Conservation (phyloP, 2,113 vertebrate genomes). For the Campylorhamphus procurvoides region DNA sequence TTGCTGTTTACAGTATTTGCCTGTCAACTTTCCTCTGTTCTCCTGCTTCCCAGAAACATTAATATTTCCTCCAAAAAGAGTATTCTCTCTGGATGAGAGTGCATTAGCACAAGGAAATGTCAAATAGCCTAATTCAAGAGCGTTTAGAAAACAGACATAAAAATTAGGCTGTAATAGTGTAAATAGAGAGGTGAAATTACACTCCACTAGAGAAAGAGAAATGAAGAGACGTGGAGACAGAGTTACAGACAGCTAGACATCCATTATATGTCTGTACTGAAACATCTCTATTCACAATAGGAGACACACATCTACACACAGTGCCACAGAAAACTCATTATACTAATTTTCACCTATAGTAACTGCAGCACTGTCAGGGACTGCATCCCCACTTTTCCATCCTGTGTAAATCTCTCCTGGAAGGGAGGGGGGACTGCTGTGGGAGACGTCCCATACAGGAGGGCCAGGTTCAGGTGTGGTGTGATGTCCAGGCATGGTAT, state of each 20-base stretch:
- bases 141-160: conserved; percentile 10
- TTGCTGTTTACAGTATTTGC: neutral
- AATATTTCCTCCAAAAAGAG: neutral
- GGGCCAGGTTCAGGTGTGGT: rapidly evolving
- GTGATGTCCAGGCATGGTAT: neutral
- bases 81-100: neutral
- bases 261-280: neutral
- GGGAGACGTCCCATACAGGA: rapidly evolving
- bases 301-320: neutral
- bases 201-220: neutral
- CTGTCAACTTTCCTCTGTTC: neutral
- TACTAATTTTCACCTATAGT: neutral
- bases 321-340: neutral
- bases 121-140: neutral
- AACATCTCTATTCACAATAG: neutral
- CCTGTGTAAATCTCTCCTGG: neutral
- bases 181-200: neutral
- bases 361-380: rapidly evolving
- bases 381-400: neutral
- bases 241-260: neutral
- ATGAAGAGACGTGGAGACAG: neutral
- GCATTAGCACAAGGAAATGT: neutral
- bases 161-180: neutral
- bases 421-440: rapidly evolving
- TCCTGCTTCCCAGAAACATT: neutral